These are phyloP conservation scores for Actinostola sp. DNA, from an alignment of 92 coral and sea anemone genomes.

Conservation along the genomic window DNA sequence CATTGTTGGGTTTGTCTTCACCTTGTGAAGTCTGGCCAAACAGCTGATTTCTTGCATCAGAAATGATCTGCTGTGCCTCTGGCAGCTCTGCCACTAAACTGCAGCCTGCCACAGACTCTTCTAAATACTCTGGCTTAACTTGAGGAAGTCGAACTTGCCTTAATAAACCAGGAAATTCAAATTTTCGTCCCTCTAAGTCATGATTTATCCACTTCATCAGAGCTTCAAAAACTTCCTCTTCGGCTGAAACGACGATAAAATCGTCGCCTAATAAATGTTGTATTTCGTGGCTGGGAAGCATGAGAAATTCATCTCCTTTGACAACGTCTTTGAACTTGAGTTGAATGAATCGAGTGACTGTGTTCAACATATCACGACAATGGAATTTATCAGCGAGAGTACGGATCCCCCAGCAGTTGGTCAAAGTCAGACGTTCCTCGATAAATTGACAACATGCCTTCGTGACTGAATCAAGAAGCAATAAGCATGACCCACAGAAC, in stretches of 20 bases:
- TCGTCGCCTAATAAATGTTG: conserved; percentile 74
- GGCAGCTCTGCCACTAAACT: conserved; percentile 64
- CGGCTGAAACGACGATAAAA: conserved; percentile 77
- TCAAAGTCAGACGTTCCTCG: conserved; percentile 83
- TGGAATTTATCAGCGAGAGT: conserved; percentile 81
- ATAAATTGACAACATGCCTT: conserved; percentile 88
- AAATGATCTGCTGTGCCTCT: conserved; percentile 57
- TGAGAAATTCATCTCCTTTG: conserved; percentile 71
- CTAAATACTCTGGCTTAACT: conserved; percentile 71
- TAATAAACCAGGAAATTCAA: conserved; percentile 64
- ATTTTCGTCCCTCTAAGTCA: conserved; percentile 55
- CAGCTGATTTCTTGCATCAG: conserved; percentile 59
- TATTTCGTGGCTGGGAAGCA: conserved; percentile 77
- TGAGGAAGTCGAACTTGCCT: conserved; percentile 82
- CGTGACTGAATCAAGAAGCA: conserved; percentile 78
- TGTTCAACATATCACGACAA: conserved; percentile 70
- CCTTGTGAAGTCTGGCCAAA: conserved; percentile 19
- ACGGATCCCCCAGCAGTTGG: conserved; percentile 97
- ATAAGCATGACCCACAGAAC: conserved; percentile 82
- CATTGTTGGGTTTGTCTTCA: neutral
- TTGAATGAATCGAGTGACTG: conserved; percentile 79
- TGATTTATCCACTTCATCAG: conserved; percentile 77
- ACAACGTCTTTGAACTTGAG: conserved; percentile 84
- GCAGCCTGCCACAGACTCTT: conserved; percentile 52
- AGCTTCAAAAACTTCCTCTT: conserved; percentile 83